phyloP scores from a whole-genome alignment of 1,140 invertebrate genomes.

The Rhizoglyphus robini region DNA sequence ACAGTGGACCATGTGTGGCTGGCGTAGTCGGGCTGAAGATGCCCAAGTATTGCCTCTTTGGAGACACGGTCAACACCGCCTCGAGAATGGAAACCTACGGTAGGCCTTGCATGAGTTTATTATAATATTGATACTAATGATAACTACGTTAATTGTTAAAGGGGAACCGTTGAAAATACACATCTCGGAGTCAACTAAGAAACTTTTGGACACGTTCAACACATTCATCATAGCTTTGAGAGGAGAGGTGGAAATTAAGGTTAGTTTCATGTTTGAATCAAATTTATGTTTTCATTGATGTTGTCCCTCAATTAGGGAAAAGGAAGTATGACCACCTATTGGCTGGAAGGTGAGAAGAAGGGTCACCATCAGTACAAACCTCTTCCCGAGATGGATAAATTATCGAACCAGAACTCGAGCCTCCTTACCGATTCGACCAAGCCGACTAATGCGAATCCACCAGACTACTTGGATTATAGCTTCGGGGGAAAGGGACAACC shows the following conservation, averaged over 20 bases:
- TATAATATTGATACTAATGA: not conserved
- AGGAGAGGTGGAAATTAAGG: slow-evolving; percentile 89
- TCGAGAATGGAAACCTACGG: slow-evolving; percentile 65
- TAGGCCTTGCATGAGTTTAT: slow-evolving; percentile 4
- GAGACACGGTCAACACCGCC: slow-evolving; percentile 57
- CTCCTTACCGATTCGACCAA: not conserved
- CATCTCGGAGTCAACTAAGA: slow-evolving; percentile 77
- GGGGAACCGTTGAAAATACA: slow-evolving; percentile 72
- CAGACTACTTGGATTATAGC: not conserved
- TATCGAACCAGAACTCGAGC: not conserved
- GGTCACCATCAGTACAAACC: not conserved
- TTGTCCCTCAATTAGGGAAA: slow-evolving; percentile 24
- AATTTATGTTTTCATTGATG: not conserved
- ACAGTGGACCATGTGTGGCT: slow-evolving; percentile 79
- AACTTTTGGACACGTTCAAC: slow-evolving; percentile 68
- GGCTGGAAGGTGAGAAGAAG: slow-evolving; percentile 25
- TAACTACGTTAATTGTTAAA: not conserved
- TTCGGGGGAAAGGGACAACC: not conserved
- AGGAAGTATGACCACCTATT: slow-evolving; percentile 28
- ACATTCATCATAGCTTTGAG: slow-evolving; percentile 76
- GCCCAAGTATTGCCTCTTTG: slow-evolving; percentile 85
- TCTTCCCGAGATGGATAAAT: not conserved
- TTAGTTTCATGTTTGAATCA: not conserved
- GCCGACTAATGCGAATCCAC: not conserved
- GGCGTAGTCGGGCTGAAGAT: slow-evolving; percentile 86